Conservation (phyloP, 1,140 invertebrate genomes). For the Drosophila punjabiensis region DNA sequence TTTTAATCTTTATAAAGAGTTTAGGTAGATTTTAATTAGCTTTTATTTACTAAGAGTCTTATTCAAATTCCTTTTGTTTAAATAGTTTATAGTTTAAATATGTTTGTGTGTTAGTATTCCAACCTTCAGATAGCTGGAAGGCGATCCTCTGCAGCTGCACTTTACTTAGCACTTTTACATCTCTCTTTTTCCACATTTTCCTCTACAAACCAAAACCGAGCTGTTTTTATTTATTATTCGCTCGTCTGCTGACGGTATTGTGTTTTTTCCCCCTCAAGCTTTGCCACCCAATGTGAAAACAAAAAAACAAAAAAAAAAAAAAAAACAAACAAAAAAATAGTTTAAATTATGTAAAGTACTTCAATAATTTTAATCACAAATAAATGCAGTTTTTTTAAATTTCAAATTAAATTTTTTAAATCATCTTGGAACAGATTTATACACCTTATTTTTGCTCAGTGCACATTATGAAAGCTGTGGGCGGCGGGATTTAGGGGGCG, state of each 20-base stretch:
- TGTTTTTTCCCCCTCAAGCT: not conserved
- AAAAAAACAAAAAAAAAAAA: not conserved
- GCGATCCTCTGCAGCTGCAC: constrained; percentile 47
- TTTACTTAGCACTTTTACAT: constrained; percentile 28
- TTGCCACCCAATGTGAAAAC: constrained; percentile 31
- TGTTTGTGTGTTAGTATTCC: too few relatives aligned
- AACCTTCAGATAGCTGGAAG: not conserved
- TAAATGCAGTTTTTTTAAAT: too few relatives aligned
- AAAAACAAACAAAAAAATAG: accelerated
- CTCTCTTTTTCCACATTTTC: not conserved
- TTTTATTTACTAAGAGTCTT: too few relatives aligned
- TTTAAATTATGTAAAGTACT: too few relatives aligned
- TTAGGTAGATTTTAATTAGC: too few relatives aligned
- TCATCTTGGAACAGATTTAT: not conserved
- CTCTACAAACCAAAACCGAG: not conserved
- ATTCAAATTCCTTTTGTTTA: too few relatives aligned
- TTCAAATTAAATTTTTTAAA: too few relatives aligned
- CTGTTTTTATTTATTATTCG: constrained; percentile 38
- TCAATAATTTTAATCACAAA: too few relatives aligned
- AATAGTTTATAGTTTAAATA: too few relatives aligned
- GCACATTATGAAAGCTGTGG: constrained; percentile 36
- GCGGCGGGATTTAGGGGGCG: constrained; percentile 33
- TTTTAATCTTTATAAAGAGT: not conserved
- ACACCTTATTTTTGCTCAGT: not conserved
- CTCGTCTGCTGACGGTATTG: constrained; percentile 44